Percentiles rank a stretch among this genome's conserved stretches.
Evolutionary conservation across 2,888 invertebrate species (phyloP).

Genomic region (Esperia sulphurella): DNA sequence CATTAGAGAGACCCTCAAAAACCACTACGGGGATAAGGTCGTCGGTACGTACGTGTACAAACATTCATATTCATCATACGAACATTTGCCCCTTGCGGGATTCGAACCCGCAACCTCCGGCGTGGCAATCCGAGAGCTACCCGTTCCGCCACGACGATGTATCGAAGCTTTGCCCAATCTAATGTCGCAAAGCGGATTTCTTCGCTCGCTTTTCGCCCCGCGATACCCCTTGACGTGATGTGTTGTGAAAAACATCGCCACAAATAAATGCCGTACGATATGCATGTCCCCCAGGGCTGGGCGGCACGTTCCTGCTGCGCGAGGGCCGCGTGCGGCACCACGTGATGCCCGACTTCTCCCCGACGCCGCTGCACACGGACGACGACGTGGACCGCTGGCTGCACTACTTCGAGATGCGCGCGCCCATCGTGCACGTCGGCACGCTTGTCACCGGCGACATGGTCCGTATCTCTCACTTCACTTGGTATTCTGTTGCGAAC

Average conservation of each 20-base stretch:
- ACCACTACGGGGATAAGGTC: constrained; percentile 82
- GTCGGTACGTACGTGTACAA: constrained; percentile 40
- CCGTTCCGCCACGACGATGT: no score
- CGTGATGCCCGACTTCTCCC: constrained; percentile 97
- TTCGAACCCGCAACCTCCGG: no score
- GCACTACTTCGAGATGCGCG: constrained; percentile 93
- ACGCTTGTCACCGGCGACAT: constrained; percentile 92
- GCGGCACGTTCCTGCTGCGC: constrained; percentile 92
- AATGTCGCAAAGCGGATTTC: no score
- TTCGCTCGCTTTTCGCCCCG: no score
- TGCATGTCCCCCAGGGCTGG: constrained; percentile 83
- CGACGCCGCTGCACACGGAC: constrained; percentile 84
- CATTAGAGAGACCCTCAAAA: constrained; percentile 84
- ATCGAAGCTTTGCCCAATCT: no score
- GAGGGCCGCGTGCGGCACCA: constrained; percentile 93
- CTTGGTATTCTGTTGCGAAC: no score
- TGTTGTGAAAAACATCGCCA: no score
- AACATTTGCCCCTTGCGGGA: no score
- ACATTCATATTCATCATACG: no score
- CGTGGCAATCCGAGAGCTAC: no score
- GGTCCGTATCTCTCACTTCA: constrained; percentile 53
- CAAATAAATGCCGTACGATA: no score
- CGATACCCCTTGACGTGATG: no score
- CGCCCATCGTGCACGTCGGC: constrained; percentile 93
- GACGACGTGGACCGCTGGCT: constrained; percentile 92